Evolutionary conservation across 2,113 vertebrate genomes (phyloP).

Genomic region (Tetrao urogallus): DNA sequence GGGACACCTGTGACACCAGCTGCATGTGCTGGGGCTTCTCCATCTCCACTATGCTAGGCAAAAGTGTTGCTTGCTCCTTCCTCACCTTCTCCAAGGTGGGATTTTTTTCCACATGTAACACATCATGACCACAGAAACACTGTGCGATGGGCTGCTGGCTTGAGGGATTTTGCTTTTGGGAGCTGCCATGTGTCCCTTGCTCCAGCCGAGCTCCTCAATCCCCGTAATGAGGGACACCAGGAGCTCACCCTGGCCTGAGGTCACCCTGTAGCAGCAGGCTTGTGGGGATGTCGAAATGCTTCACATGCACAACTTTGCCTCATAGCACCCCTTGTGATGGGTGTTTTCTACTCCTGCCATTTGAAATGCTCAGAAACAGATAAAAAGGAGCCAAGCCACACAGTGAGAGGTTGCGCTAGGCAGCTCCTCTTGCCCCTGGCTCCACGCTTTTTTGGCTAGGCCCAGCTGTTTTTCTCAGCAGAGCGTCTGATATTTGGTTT

Average conservation of each 20-base stretch:
- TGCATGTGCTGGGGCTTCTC: accelerated
- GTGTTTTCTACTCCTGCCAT: background rate
- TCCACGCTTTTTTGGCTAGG: background rate
- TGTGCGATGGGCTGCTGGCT: background rate
- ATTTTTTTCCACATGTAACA: background rate
- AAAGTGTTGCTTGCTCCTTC: accelerated
- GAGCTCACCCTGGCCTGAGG: background rate
- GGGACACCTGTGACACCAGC: accelerated
- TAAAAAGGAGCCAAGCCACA: background rate
- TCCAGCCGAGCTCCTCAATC: background rate
- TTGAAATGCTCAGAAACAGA: background rate
- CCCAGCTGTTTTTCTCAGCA: background rate
- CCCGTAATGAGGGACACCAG: background rate
- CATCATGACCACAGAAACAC: background rate
- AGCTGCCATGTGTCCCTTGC: accelerated
- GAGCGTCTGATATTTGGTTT: background rate
- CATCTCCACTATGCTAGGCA: background rate
- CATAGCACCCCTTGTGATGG: background rate
- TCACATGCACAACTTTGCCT: background rate
- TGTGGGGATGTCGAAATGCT: background rate
- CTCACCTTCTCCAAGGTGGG: background rate
- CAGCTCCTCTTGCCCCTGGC: background rate
- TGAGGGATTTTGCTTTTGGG: background rate
- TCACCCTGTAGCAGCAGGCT: accelerated
- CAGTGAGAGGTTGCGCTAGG: accelerated